These are phyloP conservation scores for Sceliomorpha sp. DNA, from an alignment of 2,888 invertebrate genomes.

Conservation along the genomic window DNA sequence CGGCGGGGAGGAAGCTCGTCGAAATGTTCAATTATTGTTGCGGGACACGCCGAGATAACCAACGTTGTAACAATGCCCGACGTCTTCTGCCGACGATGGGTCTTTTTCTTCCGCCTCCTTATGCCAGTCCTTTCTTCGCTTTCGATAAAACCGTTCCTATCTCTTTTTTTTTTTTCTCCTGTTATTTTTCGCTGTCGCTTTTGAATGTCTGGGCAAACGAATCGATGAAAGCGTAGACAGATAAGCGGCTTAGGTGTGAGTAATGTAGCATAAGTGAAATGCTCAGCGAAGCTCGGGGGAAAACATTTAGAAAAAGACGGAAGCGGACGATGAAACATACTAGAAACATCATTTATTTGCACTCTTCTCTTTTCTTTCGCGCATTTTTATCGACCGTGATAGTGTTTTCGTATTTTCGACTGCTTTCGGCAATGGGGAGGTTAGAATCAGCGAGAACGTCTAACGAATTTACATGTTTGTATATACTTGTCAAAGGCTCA, in stretches of 20 bases:
- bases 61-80: constrained; percentile 37
- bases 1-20: constrained; percentile 40
- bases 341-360: too few relatives aligned
- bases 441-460: too few relatives aligned
- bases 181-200: constrained; percentile 52
- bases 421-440: too few relatives aligned
- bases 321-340: too few relatives aligned
- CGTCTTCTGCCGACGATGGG: constrained; percentile 41
- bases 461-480: too few relatives aligned
- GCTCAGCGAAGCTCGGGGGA: constrained; percentile 39
- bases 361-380: too few relatives aligned
- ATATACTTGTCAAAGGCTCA: too few relatives aligned
- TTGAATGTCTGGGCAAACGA: constrained; percentile 50
- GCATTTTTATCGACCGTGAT: too few relatives aligned
- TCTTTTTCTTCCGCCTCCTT: constrained; percentile 42
- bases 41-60: constrained; percentile 51
- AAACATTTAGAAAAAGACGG: constrained; percentile 38
- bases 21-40: constrained; percentile 55
- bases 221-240: constrained; percentile 55
- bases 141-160: constrained; percentile 45
- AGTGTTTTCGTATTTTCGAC: too few relatives aligned
- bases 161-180: constrained; percentile 50
- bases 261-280: constrained; percentile 51
- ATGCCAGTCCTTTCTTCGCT: constrained; percentile 35
- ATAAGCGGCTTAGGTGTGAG: constrained; percentile 54